Evolutionary conservation across 2,888 invertebrate genomes (phyloP).

Genomic region (Tricholauxania praeusta): DNA sequence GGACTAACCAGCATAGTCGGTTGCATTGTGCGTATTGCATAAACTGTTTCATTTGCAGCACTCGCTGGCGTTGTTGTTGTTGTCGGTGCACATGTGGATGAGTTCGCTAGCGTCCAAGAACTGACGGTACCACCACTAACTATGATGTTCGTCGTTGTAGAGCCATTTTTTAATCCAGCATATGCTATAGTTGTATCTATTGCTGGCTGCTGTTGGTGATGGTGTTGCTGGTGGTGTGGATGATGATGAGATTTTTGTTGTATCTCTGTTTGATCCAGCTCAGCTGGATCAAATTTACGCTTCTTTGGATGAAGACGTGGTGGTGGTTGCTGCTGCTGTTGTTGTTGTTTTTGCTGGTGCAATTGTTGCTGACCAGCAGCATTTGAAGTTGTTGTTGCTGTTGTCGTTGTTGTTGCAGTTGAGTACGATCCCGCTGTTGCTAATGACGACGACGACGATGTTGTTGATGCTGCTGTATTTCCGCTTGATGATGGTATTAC

Average conservation of each 20-base stretch:
- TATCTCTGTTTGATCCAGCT: conserved; percentile 63
- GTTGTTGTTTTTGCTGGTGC: conserved; percentile 66
- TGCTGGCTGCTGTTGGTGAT: conserved; percentile 45
- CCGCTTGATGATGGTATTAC: conserved; percentile 69
- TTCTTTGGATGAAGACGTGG: conserved; percentile 91
- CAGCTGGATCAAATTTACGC: conserved; percentile 71
- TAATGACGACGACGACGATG: conserved; percentile 75
- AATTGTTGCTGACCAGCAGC: conserved; percentile 69
- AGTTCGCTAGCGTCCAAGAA: conserved; percentile 11
- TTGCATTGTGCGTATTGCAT: conserved; percentile 51
- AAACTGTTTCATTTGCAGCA: conserved; percentile 49
- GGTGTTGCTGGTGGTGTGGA: conserved; percentile 52
- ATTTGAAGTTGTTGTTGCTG: conserved; percentile 69
- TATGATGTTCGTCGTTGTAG: conserved; percentile 45
- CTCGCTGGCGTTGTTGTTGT: conserved; percentile 37
- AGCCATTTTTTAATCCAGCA: conserved; percentile 55
- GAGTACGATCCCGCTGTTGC: conserved; percentile 48
- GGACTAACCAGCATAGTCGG: conserved; percentile 50
- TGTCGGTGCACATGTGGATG: conserved; percentile 34
- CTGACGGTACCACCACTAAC: conserved; percentile 31
- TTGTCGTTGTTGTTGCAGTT: conserved; percentile 70
- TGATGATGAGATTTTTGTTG: conserved; percentile 49
- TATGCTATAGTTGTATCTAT: conserved; percentile 29
- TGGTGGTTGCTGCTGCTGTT: conserved; percentile 64
- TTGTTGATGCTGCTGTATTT: conserved; percentile 72